Conservation (phyloP, 2,113 vertebrate species). For the Calypte anna region DNA sequence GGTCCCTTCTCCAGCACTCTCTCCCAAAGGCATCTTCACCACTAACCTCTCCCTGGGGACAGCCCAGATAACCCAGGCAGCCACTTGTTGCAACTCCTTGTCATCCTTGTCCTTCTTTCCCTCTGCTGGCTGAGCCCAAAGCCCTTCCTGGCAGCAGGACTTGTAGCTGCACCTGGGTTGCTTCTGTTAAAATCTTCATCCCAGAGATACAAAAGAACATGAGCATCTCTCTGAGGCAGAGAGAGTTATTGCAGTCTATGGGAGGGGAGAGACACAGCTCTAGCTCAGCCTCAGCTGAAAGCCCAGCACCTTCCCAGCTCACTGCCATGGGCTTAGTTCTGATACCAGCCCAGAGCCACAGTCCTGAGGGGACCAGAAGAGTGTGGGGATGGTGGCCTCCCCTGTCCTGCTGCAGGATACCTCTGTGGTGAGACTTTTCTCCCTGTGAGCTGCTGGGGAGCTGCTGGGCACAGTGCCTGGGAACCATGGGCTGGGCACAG, state of each 20-base stretch:
- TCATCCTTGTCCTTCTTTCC: neutral
- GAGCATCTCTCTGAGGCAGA: constrained; percentile 63
- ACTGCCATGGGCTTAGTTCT: neutral
- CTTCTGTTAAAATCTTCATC: constrained; percentile 24
- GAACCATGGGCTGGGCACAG: neutral
- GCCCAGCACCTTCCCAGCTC: neutral
- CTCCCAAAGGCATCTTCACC: neutral
- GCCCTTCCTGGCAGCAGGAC: neutral
- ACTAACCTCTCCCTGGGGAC: neutral
- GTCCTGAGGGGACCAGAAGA: neutral
- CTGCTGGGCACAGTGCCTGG: accelerated
- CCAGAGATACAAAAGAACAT: constrained; percentile 9
- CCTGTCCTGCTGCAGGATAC: accelerated
- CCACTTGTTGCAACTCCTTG: neutral
- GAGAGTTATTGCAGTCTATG: constrained; percentile 20
- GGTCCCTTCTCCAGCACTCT: neutral
- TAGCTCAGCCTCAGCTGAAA: neutral
- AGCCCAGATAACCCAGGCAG: neutral
- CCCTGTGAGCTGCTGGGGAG: neutral
- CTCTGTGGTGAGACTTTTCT: accelerated
- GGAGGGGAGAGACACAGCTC: neutral
- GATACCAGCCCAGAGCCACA: neutral
- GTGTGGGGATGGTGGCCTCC: accelerated
- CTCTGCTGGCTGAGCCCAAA: neutral
- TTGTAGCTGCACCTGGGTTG: neutral